Evolutionary conservation across 1,140 invertebrate species (phyloP), one percentile per base, ranked within the genome.

Genomic region (Eubasilissa regina): DNA sequence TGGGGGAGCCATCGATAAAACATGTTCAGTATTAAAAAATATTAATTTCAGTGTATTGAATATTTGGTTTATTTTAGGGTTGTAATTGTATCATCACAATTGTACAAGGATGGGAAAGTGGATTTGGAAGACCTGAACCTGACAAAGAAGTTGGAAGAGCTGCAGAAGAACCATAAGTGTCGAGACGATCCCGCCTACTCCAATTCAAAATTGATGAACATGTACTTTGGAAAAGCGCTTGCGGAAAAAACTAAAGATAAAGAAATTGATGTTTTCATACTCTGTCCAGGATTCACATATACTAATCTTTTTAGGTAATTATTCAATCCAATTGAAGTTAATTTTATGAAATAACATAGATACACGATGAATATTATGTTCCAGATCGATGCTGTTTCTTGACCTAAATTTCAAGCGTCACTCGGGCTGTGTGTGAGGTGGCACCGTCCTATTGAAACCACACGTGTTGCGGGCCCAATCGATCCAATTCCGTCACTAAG

Each of bases 281-380:
- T 94, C 64, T 96, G 95, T 84, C 97, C 96, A 15, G 96, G 97
- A 15, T 95, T 96, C 85, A 94, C 94, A 21, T 94, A 94, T 75
- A 96, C 96, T 0, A 92, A 93, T 79, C 75, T 89, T 13, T 89
- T 89, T 80, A 88, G 87, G 88, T 89, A 82, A 80, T 35, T 35
- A 35, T 35, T 35, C 25, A 35, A 35, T 3, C 1, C 1, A 35
- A 35, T 35, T 1, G 25, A 35, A 35, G 1, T 35, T 6, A 6
- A 35, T 35, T 35, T 35, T 35, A 35, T 35, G n/a, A n/a, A n/a
- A n/a, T n/a, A n/a, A n/a, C n/a, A n/a, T n/a, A n/a, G n/a, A n/a
- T n/a, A n/a, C n/a, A n/a, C n/a, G n/a, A n/a, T n/a, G n/a, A n/a
- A n/a, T n/a, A n/a, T n/a, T n/a, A n/a, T n/a, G n/a, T n/a, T n/a